Evolutionary conservation across 1,140 invertebrate species (phyloP), one percentile per base, ranked within the genome.

Genomic region (Andrena cerasifolii): DNA sequence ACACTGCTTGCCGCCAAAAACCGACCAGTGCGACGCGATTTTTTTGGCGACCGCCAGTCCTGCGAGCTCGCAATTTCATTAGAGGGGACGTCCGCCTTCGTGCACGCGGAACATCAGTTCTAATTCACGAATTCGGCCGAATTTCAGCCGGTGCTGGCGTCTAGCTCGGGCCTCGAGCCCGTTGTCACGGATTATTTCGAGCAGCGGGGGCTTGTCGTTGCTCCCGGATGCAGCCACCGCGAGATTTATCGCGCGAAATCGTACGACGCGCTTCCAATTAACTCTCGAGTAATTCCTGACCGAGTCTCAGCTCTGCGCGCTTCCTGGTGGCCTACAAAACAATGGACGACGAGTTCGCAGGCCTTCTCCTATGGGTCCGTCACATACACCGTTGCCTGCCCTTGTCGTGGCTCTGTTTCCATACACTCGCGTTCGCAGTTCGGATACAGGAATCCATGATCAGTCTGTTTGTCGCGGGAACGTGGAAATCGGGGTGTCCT

Each of bases 221-320:
- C 56, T 65, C 59, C 16, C 47, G 14, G 61, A 74, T 24, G 26
- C 40, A 3, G 3, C n/a, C 7, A 16, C 47, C 53, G 26, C 21
- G 28, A 76, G 74, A 68, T 59, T 70, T 68, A 76, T 70, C 65
- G 53, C 74, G 24, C 54, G 43, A 59, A 70, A 70, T 76, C 74
- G 63, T 47, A 24, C 65, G 18, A 1, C 45, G 24, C 43, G 51
- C 18, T 59, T 70, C 65, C 65, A 70, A 76, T 76, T 70, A 70
- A 70, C 54, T 53, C 74, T 47, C 65, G 65, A 59, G 54, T 58
- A 70, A 68, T 70, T 68, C 54, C 33, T 16, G 21, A 31, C 12
- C 28, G 33, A 7, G 40, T 28, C 53, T 36, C 26, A 14, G 12
- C 5, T n/a, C 24, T 10, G 7, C 18, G 3, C 28, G 14, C 8